Evolutionary conservation across 2,888 invertebrate species (phyloP), one percentile per base, ranked within the genome.

Genomic region (Lasioglossum leucozonium): DNA sequence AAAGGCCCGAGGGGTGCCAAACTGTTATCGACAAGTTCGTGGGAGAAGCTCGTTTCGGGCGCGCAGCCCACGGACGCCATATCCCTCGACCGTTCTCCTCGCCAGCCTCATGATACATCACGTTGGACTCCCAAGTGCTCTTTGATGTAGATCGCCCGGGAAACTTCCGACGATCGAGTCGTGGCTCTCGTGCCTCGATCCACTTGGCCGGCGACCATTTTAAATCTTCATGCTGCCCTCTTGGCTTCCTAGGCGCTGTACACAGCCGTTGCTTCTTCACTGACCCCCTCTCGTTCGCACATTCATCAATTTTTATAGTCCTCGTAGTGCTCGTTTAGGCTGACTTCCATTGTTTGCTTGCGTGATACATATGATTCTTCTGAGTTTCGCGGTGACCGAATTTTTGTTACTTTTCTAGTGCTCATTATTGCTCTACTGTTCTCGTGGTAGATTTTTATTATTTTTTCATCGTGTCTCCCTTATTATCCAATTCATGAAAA

Each of bases 11-110:
- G 83, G 87, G 87, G 81, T 86, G 86, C 81, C 88, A 86, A 90
- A 90, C 89, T 88, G 88, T 87, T 90, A 90, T 90, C 88, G 90
- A 90, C 90, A 90, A 89, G 83, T 87, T 86, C 82, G 83, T 67
- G 86, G 82, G 83, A 84, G 83, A 34, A 86, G 80, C 82, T 79
- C 72, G 75, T 85, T 83, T 83, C 83, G 72, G 79, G 40, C 40
- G 44, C 26, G 71, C 37, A 71, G 51, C 6, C 26, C 71, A 65
- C 42, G 51, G 37, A 72, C 77, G 44, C 67, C n/a, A n/a, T 69
- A 40, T 51, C 69, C 58, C 40, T 34, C 47, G 22, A 8, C 13
- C 65, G 13, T 72, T 44, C 22, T 44, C 16, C 67, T 65, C 16
- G 13, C 42, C 30, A n/a, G 47, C 34, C 47, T 47, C 65, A 34